A percentile compares a stretch with the other conserved stretches of the same genome.
Conservation (phyloP, 2,797 vertebrate genomes). For the Fundulus diaphanus region DNA sequence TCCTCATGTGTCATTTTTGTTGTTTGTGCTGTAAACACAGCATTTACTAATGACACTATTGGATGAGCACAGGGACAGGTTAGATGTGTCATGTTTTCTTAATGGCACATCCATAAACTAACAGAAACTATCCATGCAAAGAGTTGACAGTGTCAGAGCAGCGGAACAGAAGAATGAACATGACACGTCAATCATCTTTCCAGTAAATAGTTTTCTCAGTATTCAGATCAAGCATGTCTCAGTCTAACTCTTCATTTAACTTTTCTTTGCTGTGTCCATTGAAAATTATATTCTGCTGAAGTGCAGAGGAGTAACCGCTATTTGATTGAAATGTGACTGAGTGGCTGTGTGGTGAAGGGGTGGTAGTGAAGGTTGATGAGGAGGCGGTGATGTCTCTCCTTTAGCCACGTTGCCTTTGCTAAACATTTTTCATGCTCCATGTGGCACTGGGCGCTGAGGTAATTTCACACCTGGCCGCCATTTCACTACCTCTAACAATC, state of each 20-base stretch:
- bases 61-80: neutral
- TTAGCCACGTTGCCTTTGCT: slow-evolving; percentile 71
- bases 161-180: slow-evolving; percentile 21
- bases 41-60: neutral
- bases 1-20: neutral
- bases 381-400: slow-evolving; percentile 27
- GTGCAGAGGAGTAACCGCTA: slow-evolving; percentile 37
- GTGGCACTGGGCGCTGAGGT: slow-evolving; percentile 64
- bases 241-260: slow-evolving; percentile 32
- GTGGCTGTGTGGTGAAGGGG: slow-evolving; percentile 5
- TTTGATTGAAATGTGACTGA: slow-evolving; percentile 12
- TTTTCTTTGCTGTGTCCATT: slow-evolving; percentile 25
- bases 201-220: slow-evolving; percentile 9
- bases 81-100: too few relatives aligned
- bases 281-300: slow-evolving; percentile 28
- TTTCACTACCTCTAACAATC: slow-evolving; percentile 59
- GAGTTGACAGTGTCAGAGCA: slow-evolving; percentile 19
- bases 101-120: slow-evolving; percentile 17
- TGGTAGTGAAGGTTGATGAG: neutral
- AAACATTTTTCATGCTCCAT: slow-evolving; percentile 73
- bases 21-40: neutral
- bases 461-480: slow-evolving; percentile 83
- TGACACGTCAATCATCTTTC: slow-evolving; percentile 33
- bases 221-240: slow-evolving; percentile 20
- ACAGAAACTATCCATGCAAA: slow-evolving; percentile 1